Conservation (phyloP, 2,888 invertebrate genomes). For the Eupithecia subfuscata region DNA sequence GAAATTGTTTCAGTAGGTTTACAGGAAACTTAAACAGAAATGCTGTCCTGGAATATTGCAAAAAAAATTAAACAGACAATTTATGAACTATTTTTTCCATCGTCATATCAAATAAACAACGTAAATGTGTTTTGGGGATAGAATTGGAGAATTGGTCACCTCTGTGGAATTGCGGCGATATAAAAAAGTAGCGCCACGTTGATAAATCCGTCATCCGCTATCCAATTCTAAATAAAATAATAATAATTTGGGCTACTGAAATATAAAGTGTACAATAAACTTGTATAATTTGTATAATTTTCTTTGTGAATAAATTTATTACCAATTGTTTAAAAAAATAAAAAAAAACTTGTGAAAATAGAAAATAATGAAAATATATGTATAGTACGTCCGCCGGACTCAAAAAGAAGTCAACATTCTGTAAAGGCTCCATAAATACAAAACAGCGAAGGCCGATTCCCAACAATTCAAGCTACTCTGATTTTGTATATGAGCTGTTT, state of each 20-base stretch:
- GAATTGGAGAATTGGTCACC: constrained; percentile 2
- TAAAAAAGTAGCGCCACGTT: background rate
- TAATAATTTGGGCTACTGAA: background rate
- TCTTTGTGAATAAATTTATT: no score
- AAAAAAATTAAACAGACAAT: constrained; percentile 19
- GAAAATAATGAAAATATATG: background rate
- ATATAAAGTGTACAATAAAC: background rate
- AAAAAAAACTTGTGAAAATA: no score
- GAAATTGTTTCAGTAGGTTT: constrained; percentile 16
- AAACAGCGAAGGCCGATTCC: no score
- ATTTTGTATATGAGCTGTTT: background rate
- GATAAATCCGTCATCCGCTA: background rate
- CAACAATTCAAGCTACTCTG: no score
- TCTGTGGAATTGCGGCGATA: background rate
- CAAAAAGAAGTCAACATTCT: background rate
- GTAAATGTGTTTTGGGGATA: constrained; percentile 4
- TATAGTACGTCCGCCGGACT: background rate
- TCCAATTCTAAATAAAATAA: background rate
- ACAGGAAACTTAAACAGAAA: constrained; percentile 1
- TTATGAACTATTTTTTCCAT: constrained; percentile 19
- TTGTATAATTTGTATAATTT: no score
- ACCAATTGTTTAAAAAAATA: no score
- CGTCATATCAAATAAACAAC: constrained; percentile 6
- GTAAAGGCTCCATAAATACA: no score
- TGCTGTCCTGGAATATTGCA: constrained; percentile 13